Base-by-base conservation (phyloP, 1,140 invertebrate species). In the Drosophila kurseongensis region DNA sequence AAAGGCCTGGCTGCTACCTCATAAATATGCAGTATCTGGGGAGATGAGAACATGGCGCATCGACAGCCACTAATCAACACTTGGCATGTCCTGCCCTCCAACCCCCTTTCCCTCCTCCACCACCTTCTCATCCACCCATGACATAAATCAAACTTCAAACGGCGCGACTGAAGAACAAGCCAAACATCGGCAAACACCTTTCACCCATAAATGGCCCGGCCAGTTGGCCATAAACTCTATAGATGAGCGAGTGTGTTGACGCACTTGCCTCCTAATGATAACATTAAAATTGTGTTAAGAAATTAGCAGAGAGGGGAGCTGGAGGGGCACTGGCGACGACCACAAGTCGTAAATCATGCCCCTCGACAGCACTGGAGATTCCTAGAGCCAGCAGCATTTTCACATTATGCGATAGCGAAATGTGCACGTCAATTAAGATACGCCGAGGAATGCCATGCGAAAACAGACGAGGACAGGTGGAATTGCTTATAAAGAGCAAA, bases 261-360 rank as follows among this genome's bases (percentile, higher is more conserved):
- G 75, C 72, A 83, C 77, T 88, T 76, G 79, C 63, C 79, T 83
- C 56, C 80, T 89, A 89, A 89, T 89, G 84, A 89, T 89, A 89
- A 90, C 84, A 89, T 89, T 89, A 89, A 84, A 89, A 89, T 89
- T 89, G 84, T 89, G 84, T 89, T 89, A 89, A 89, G 84, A 89
- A 89, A 89, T 89, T 89, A 89, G 84, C 80, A 69, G 50, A 16
- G 50, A 16, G 65, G 67, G 51, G 45, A 58, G 29, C 9, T 47
- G 27, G 40, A 18, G 40, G 1, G n/a, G 40, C 35, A 57, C 45
- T 29, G 27, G 13, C 47, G 41, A 52, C 40, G 45, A 14, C 44
- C 69, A 67, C 52, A 61, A 83, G 66, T 83, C 82, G 83, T 86
- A 88, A 86, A 86, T 86, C 83, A 86, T 86, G 72, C 75, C 16